phyloP scores from a whole-genome alignment of 2,888 invertebrate species.

The Drosophila mercatorum region DNA sequence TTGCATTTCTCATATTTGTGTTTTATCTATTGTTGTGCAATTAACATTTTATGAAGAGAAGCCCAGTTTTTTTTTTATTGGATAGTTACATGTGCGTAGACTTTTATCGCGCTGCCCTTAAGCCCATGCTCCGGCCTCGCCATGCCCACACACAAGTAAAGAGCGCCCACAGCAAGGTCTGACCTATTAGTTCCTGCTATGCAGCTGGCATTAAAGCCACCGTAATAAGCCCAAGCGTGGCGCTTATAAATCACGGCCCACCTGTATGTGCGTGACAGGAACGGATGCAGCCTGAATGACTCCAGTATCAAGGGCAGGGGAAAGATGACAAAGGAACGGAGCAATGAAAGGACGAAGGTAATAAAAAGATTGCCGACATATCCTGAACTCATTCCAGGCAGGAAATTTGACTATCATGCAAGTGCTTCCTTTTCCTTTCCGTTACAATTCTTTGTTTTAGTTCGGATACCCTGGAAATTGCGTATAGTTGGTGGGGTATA shows the following conservation, averaged over 20 bases:
- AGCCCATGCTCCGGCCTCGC: background rate
- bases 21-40: background rate
- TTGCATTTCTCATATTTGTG: background rate
- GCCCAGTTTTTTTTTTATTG: slow-evolving; percentile 25
- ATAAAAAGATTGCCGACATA: slow-evolving; percentile 43
- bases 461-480: background rate
- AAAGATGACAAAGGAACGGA: too few species aligned
- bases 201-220: slow-evolving; percentile 19
- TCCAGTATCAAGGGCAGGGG: slow-evolving; percentile 42
- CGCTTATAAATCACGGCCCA: slow-evolving; percentile 55
- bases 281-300: slow-evolving; percentile 50
- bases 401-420: slow-evolving; percentile 27
- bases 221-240: slow-evolving; percentile 11
- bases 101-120: slow-evolving; percentile 14
- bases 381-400: slow-evolving; percentile 26
- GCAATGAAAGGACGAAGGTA: background rate
- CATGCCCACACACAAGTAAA: background rate
- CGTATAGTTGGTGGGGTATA: background rate
- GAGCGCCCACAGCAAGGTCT: slow-evolving; percentile 11
- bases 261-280: slow-evolving; percentile 51
- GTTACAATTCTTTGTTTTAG: slow-evolving; percentile 25
- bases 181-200: slow-evolving; percentile 21
- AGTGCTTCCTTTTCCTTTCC: slow-evolving; percentile 30
- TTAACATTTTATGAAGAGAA: slow-evolving; percentile 20
- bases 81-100: slow-evolving; percentile 15